Evolutionary conservation across 2,888 invertebrate genomes (phyloP), one percentile per base, ranked within the genome.

Genomic region (Synergus umbraculus): DNA sequence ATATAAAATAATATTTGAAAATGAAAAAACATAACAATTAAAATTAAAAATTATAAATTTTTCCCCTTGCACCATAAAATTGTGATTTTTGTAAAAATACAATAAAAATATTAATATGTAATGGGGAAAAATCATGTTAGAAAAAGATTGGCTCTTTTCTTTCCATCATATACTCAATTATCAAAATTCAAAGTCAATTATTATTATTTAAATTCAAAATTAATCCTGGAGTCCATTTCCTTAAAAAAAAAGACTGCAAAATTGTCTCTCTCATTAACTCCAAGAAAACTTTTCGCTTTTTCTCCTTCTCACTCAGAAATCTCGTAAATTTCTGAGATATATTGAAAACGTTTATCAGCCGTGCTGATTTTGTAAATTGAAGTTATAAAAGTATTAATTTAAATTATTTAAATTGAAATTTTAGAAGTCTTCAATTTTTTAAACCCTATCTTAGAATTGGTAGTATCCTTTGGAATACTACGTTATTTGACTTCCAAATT

Each of bases 211-310:
- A 22, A 60, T 60, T 22, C 3, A 60, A 60, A 60, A 60, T 60
- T 4, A 60, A 22, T 60, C 5, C 1, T 60, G 60, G 60, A 60
- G 60, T 18, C 60, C 18, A 60, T 10, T 22, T 60, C 3, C 4
- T 1, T 22, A 22, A 22, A 10, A 12, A 22, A 60, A 60, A 12
- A 9, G 1, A 22, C 60, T 18, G n/a, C 12, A 49, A 13, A 37
- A 73, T 73, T 37, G 37, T 73, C 37, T 49, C 29, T 73, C 73
- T 37, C 37, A 37, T 37, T 37, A 73, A 73, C 54, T 73, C 54
- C 73, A 54, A 73, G 73, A 54, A 73, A 49, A 73, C 73, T 73
- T 73, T 37, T 54, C 73, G 54, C 37, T 49, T 54, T 37, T 49
- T 29, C 12, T 29, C 13, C 15, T 69, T 2, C 15, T 10, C 3